Conservation (phyloP, 1,140 invertebrate species). For the Drosophila kanapiae region DNA sequence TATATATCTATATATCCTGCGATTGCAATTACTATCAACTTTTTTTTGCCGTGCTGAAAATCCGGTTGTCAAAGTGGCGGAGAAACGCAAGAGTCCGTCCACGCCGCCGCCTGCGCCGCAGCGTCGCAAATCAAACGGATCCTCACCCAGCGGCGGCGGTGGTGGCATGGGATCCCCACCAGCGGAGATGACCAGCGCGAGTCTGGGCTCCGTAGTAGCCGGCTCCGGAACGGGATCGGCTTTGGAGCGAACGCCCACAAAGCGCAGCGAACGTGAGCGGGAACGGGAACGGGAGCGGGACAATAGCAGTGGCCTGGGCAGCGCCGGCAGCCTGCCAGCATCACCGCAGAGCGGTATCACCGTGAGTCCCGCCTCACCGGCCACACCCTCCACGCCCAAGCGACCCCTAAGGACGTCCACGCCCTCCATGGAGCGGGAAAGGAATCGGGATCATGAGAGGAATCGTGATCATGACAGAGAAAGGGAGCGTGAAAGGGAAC, state of each 20-base stretch:
- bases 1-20: background rate
- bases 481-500: constrained; percentile 15
- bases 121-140: constrained; percentile 63
- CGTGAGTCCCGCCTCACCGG: constrained; percentile 52
- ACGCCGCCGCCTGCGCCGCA: constrained; percentile 67
- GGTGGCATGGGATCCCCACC: constrained; percentile 1
- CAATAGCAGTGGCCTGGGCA: constrained; percentile 65
- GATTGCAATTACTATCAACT: no score
- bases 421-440: constrained; percentile 53
- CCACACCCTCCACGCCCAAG: constrained; percentile 59
- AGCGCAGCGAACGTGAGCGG: constrained; percentile 37
- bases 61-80: constrained; percentile 78
- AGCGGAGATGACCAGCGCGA: constrained; percentile 62
- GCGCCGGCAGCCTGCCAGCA: constrained; percentile 67
- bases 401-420: constrained; percentile 73
- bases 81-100: constrained; percentile 80
- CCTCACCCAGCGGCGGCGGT: constrained; percentile 16
- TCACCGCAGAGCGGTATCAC: constrained; percentile 72
- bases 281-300: constrained; percentile 46
- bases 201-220: constrained; percentile 3
- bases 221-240: constrained; percentile 18
- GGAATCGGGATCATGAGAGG: constrained; percentile 23
- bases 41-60: constrained; percentile 40
- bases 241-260: constrained; percentile 60
- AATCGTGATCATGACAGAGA: constrained; percentile 19